phyloP scores from a whole-genome alignment of 2,888 invertebrate species.

The Laspeyria flexula region DNA sequence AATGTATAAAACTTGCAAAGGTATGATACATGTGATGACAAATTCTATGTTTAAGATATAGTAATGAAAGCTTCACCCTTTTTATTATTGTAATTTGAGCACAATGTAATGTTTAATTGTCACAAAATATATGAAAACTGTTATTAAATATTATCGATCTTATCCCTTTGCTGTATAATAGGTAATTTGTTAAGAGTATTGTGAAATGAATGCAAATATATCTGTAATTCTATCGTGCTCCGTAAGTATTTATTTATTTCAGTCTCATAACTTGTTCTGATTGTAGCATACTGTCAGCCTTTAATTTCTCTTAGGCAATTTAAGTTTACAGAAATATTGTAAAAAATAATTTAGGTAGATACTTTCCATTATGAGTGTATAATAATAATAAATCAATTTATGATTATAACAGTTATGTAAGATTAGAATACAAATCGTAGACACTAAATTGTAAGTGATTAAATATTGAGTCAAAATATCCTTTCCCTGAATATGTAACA shows the following conservation, averaged over 20 bases:
- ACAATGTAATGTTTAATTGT: conserved; percentile 62
- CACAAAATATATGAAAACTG: conserved; percentile 64
- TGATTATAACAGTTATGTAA: conserved; percentile 69
- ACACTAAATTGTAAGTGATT: conserved; percentile 67
- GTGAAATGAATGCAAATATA: conserved; percentile 37
- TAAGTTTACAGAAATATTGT: conserved; percentile 63
- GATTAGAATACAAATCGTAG: conserved; percentile 66
- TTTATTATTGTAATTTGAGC: conserved; percentile 58
- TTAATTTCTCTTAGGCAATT: conserved; percentile 59
- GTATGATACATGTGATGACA: conserved; percentile 50
- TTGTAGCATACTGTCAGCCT: conserved; percentile 60
- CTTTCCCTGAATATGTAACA: conserved; percentile 34
- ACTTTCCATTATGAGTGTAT: conserved; percentile 77
- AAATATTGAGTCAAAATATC: conserved; percentile 50
- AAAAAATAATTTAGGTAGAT: conserved; percentile 67
- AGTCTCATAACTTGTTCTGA: conserved; percentile 38
- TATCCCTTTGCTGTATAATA: conserved; percentile 56
- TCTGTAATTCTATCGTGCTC: conserved; percentile 30
- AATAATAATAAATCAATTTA: conserved; percentile 72
- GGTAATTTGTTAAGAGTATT: conserved; percentile 42
- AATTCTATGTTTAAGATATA: conserved; percentile 52
- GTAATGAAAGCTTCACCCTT: conserved; percentile 54
- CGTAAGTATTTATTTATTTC: conserved; percentile 55
- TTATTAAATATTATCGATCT: conserved; percentile 59
- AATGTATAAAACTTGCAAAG: conserved; percentile 55